These are phyloP conservation scores for Numenius arquata DNA, from an alignment of 2,113 vertebrate genomes.

Conservation along the genomic window DNA sequence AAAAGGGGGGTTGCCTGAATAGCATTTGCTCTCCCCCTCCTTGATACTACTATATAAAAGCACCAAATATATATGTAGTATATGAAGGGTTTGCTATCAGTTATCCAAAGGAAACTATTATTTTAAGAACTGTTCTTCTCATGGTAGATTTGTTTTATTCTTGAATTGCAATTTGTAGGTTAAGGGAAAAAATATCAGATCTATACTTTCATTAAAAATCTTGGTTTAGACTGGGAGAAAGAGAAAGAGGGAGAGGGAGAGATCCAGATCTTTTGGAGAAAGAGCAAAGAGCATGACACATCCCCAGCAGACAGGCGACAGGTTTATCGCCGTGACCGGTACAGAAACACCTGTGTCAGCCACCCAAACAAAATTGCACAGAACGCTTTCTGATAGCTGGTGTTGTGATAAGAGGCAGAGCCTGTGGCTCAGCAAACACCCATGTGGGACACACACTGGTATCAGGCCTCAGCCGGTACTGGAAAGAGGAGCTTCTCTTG, in stretches of 20 bases:
- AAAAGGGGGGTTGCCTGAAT: neutral
- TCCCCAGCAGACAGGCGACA: fast-evolving
- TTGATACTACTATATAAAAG: neutral
- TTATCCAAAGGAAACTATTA: neutral
- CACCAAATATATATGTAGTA: neutral
- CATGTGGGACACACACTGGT: fast-evolving
- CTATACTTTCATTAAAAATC: neutral
- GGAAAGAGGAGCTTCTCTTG: neutral
- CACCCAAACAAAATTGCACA: neutral
- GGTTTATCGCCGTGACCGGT: fast-evolving
- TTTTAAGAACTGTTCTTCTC: neutral
- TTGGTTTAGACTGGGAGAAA: neutral
- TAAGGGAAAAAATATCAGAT: neutral
- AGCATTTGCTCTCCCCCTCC: neutral
- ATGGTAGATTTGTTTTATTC: neutral
- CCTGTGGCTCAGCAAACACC: neutral
- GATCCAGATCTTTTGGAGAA: neutral
- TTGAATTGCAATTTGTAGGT: neutral
- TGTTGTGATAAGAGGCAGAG: neutral
- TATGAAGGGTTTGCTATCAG: neutral
- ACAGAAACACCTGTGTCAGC: neutral
- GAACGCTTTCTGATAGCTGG: neutral
- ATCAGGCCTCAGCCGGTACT: fast-evolving
- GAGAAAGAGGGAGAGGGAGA: neutral
- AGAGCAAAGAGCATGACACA: neutral